These are phyloP conservation scores for Agrochola lota DNA, from an alignment of 2,888 invertebrate species.

Conservation along the genomic window DNA sequence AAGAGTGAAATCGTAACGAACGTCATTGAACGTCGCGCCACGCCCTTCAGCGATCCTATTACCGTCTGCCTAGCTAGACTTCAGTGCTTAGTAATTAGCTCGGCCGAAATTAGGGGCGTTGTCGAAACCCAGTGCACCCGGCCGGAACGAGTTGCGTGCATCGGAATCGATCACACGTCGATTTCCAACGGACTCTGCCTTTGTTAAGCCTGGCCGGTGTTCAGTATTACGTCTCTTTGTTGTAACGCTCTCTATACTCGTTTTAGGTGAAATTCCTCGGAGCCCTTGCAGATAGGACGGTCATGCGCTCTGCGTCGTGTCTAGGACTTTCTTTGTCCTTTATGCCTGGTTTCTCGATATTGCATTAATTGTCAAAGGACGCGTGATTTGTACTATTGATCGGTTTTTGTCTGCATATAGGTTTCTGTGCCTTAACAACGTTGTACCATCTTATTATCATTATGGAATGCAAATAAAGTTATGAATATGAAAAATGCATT, in stretches of 20 bases:
- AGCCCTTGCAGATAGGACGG: conserved; percentile 18
- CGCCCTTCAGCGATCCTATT: conserved; percentile 50
- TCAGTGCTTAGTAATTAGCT: conserved; percentile 37
- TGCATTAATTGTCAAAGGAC: conserved; percentile 11
- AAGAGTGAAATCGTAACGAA: conserved; percentile 29
- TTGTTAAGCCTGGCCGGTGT: conserved; percentile 18
- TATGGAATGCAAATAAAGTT: neutral
- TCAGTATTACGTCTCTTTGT: conserved; percentile 12
- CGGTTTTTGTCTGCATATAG: neutral
- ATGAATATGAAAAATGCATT: neutral
- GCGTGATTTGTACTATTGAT: conserved; percentile 8
- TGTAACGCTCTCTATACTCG: neutral
- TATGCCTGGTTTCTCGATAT: neutral
- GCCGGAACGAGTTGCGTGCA: conserved; percentile 60
- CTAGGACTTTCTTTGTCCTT: conserved; percentile 14
- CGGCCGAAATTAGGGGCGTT: conserved; percentile 52
- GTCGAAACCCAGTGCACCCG: conserved; percentile 49
- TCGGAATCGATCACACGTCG: conserved; percentile 46
- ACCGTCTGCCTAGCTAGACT: conserved; percentile 22
- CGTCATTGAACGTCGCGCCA: conserved; percentile 32
- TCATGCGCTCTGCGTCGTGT: conserved; percentile 30
- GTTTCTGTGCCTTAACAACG: neutral
- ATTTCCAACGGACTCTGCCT: conserved; percentile 54
- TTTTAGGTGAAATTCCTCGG: conserved; percentile 26
- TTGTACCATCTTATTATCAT: neutral